Evolutionary conservation across 92 coral and sea anemone genomes (phyloP).

Genomic region (Palythoa caribaeorum): DNA sequence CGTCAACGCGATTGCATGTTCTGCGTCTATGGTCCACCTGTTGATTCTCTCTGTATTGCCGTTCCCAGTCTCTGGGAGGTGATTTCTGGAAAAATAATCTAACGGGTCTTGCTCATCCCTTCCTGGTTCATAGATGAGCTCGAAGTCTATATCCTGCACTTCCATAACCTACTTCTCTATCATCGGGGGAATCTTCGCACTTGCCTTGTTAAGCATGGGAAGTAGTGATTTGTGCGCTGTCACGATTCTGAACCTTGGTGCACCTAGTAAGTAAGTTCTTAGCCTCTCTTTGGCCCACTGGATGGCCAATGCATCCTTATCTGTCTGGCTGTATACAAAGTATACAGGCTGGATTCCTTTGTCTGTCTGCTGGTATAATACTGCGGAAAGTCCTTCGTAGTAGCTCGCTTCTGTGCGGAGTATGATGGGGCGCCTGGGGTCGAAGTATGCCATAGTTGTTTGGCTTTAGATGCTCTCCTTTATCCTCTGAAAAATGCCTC

Average conservation of each 20-base stretch:
- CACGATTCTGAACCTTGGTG: constrained; percentile 62
- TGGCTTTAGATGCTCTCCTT: not conserved
- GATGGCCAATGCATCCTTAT: constrained; percentile 60
- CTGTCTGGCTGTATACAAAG: constrained; percentile 40
- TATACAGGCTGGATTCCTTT: constrained; percentile 51
- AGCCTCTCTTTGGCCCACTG: constrained; percentile 66
- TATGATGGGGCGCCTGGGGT: constrained; percentile 22
- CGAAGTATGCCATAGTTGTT: constrained; percentile 42
- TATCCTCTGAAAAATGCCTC: constrained; percentile 52
- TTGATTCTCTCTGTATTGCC: constrained; percentile 55
- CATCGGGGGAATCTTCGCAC: constrained; percentile 46
- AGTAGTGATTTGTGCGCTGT: constrained; percentile 65
- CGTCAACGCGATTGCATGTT: constrained; percentile 46
- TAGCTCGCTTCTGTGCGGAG: constrained; percentile 42
- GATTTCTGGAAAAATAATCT: constrained; percentile 58
- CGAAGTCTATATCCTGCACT: constrained; percentile 63
- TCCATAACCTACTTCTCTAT: constrained; percentile 61
- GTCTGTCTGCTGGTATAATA: constrained; percentile 52
- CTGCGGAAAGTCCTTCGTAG: constrained; percentile 59
- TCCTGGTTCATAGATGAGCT: constrained; percentile 62
- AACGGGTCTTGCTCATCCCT: constrained; percentile 62
- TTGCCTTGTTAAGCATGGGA: constrained; percentile 56
- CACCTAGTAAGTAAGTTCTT: constrained; percentile 57
- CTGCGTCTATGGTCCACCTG: constrained; percentile 46
- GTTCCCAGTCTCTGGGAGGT: constrained; percentile 62